Evolutionary conservation across 1,140 invertebrate species (phyloP), one percentile per base, ranked within the genome.

Genomic region (Leptestheria dahalacensis): DNA sequence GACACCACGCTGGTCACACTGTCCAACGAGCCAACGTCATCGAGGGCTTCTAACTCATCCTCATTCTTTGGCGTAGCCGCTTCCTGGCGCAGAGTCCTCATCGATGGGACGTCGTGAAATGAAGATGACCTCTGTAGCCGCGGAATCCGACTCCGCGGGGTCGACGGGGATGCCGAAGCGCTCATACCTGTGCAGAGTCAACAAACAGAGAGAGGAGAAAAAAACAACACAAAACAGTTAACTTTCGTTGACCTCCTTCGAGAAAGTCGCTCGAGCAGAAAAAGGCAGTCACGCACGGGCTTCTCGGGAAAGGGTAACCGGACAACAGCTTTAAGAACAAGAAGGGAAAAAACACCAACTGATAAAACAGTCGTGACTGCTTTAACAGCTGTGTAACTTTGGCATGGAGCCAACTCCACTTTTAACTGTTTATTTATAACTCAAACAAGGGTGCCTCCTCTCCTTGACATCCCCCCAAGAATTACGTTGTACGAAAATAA

Each of bases 71-170:
- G 23, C 20, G n/a, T n/a, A n/a, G 11, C 28, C 48, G 10, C 21
- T 21, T 10, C n/a, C n/a, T n/a, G n/a, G n/a, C n/a, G 12, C 6
- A 18, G 33, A 26, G n/a, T 51, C 10, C 18, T 53, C 20, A 29
- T 33, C 24, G 50, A 51, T 18, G 20, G 23, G 20, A 50, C 23
- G 18, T 49, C 51, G 49, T 50, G 48, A 50, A 60, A 60, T 4
- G 58, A 60, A 2, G 49, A 24, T 10, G 58, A 60, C 11, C 58
- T 48, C 21, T 60, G 58, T 12, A 60, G 51, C 28, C 58, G 58
- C 23, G 58, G 58, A 33, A 60, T 60, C 20, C 58, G 58, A 33
- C 53, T 55, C 12, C 26, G 3, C 4, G 28, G 25, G 23, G 26
- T 55, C 28, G 15, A 12, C 53, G 10, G 23, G 9, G 1, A 20